These are phyloP conservation scores for Monopterus albus DNA, from an alignment of 2,113 vertebrate genomes.

Conservation along the genomic window DNA sequence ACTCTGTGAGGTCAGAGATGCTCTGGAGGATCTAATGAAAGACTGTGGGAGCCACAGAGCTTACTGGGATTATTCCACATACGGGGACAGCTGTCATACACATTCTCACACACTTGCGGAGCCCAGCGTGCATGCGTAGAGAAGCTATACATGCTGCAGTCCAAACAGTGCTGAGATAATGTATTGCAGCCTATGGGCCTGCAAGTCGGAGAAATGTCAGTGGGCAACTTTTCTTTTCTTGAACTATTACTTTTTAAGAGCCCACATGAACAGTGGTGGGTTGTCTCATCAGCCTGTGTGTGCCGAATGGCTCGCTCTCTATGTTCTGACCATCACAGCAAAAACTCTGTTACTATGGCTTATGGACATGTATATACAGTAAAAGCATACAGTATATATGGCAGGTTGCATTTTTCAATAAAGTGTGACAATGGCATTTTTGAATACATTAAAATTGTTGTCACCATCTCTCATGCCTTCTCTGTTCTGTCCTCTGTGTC, in stretches of 20 bases:
- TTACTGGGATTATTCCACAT: constrained; percentile 71
- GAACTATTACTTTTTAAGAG: constrained; percentile 5
- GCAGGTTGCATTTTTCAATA: constrained; percentile 75
- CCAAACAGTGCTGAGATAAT: constrained; percentile 13
- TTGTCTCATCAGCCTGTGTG: constrained; percentile 44
- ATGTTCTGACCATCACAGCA: constrained; percentile 33
- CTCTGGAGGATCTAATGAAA: constrained; percentile 56
- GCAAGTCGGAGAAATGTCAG: not conserved
- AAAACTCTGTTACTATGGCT: constrained; percentile 42
- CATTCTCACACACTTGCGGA: constrained; percentile 53
- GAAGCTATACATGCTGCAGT: constrained; percentile 19
- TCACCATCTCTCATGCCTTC: not conserved
- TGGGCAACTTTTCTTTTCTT: not conserved
- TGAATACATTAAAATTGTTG: constrained; percentile 10
- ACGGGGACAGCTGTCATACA: constrained; percentile 67
- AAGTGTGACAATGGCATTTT: constrained; percentile 70
- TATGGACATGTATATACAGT: constrained; percentile 58
- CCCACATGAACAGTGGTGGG: constrained; percentile 4
- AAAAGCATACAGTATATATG: constrained; percentile 47
- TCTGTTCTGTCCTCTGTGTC: not conserved
- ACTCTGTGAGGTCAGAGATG: constrained; percentile 54
- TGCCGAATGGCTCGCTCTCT: constrained; percentile 20
- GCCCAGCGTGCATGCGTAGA: constrained; percentile 16
- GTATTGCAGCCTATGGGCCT: constrained; percentile 15
- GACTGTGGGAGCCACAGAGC: constrained; percentile 68